Percentiles rank a stretch among this genome's conserved stretches.
Conservation (phyloP, 2,888 invertebrate genomes). For the Pandemis heparana region DNA sequence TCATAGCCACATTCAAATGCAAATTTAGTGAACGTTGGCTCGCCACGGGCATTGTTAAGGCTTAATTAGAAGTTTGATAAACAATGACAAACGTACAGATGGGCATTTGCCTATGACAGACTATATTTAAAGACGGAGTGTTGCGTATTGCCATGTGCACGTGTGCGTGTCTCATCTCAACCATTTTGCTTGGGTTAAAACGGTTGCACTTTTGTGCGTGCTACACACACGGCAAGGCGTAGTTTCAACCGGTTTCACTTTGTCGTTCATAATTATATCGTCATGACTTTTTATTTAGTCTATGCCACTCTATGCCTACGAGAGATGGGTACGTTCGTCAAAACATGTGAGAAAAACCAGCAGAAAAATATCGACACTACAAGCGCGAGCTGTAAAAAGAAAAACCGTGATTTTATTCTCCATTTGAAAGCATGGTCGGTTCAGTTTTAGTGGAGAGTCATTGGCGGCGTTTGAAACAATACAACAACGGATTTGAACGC, state of each 20-base stretch:
- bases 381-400: background rate
- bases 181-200: too few species aligned
- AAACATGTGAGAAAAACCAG: constrained; percentile 11
- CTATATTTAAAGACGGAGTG: too few species aligned
- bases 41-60: constrained; percentile 33
- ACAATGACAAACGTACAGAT: constrained; percentile 30
- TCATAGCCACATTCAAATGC: constrained; percentile 37
- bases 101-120: background rate
- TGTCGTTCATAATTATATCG: too few species aligned
- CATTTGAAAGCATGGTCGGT: background rate
- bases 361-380: background rate
- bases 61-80: constrained; percentile 39
- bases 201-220: too few species aligned
- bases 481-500: constrained; percentile 38
- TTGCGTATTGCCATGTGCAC: too few species aligned
- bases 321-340: constrained; percentile 7
- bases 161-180: too few species aligned
- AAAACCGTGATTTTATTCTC: background rate
- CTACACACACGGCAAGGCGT: too few species aligned
- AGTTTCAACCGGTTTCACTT: too few species aligned
- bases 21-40: constrained; percentile 35
- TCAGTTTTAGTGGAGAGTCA: constrained; percentile 17
- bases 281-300: too few species aligned
- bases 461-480: constrained; percentile 26
- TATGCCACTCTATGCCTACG: constrained; percentile 4